Conservation (phyloP, 2,113 vertebrate species). For the Nothoprocta pentlandii region DNA sequence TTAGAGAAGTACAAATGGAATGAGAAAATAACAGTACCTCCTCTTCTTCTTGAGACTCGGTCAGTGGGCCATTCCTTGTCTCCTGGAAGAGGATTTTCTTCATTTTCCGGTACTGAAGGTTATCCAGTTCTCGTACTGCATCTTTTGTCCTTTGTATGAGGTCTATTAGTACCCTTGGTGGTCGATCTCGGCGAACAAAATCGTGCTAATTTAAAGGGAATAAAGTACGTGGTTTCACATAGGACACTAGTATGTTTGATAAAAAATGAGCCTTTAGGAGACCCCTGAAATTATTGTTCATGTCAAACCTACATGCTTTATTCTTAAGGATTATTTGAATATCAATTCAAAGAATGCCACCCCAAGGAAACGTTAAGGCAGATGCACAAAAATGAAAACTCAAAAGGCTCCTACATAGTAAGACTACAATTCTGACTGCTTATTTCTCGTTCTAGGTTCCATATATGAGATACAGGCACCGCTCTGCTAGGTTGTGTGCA, state of each 20-base stretch:
- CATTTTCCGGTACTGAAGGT: constrained; percentile 99
- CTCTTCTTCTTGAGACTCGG: constrained; percentile 94
- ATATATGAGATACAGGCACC: background rate
- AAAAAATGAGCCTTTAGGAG: background rate
- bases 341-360: background rate
- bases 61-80: constrained; percentile 90
- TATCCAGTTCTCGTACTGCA: constrained; percentile 95
- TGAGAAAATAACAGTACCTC: constrained; percentile 78
- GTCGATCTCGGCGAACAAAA: constrained; percentile 92
- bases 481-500: background rate
- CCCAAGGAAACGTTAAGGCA: background rate
- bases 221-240: background rate
- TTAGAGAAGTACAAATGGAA: background rate
- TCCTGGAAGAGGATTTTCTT: constrained; percentile 99
- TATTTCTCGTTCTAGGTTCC: background rate
- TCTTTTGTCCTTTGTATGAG: constrained; percentile 99
- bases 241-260: background rate
- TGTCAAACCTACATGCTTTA: background rate
- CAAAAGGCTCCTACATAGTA: background rate
- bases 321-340: background rate
- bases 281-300: background rate
- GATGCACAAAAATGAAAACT: background rate
- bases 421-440: background rate
- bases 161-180: constrained; percentile 89
- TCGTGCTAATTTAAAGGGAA: constrained; percentile 84